phyloP scores from a whole-genome alignment of 2,797 vertebrate genomes.

The Neosilurus hyrtlii region DNA sequence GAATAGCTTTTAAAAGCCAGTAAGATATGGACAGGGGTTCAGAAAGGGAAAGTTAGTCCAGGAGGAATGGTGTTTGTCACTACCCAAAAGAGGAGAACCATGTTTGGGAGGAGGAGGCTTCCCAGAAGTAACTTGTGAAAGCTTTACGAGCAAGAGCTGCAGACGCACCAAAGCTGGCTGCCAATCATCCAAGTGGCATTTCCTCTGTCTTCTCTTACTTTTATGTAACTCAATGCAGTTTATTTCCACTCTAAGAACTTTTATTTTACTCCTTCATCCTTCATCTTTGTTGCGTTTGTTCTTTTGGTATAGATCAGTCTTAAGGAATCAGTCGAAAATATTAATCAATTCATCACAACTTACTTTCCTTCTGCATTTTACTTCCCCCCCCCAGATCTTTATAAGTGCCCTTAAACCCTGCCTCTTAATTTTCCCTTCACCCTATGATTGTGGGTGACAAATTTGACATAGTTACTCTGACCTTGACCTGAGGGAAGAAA shows the following conservation, averaged over 20 bases:
- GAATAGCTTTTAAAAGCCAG: constrained; percentile 20
- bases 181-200: constrained; percentile 62
- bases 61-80: constrained; percentile 34
- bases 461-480: constrained; percentile 76
- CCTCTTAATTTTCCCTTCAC: constrained; percentile 36
- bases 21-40: constrained; percentile 29
- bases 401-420: constrained; percentile 16
- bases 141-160: constrained; percentile 70
- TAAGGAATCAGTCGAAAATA: background rate
- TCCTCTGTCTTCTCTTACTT: constrained; percentile 53
- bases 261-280: background rate
- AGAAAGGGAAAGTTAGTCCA: constrained; percentile 32
- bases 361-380: background rate
- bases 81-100: constrained; percentile 39
- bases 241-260: background rate
- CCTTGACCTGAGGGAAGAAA: constrained; percentile 75
- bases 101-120: constrained; percentile 40
- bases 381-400: background rate
- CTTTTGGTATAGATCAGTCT: background rate
- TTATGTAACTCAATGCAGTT: background rate
- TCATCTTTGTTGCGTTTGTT: background rate
- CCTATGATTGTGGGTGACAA: constrained; percentile 67
- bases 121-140: constrained; percentile 60
- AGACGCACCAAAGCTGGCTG: constrained; percentile 70
- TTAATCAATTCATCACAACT: background rate